Evolutionary conservation across 2,797 vertebrate genomes (phyloP), one percentile per base, ranked within the genome.

Genomic region (Botia almorhae): DNA sequence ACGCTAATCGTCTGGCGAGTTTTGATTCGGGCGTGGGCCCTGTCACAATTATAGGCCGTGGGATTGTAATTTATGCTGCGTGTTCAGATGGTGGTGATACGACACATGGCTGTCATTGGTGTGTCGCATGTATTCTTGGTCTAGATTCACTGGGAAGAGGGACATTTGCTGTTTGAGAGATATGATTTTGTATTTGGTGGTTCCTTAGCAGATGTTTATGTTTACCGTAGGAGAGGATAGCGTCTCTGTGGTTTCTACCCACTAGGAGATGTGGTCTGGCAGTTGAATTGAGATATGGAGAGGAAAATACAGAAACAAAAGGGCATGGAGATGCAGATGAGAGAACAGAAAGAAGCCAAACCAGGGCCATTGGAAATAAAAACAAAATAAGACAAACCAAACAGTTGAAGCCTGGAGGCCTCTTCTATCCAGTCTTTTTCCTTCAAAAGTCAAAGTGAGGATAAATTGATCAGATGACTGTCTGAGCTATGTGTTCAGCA

Each of bases 401-500:
- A 29, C 23, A 61, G 53, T 84, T 82, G 71, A 70, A 83, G 73
- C 86, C 74, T 73, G 50, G 77, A 69, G 56, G 58, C 36, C 50
- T 75, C 46, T 73, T n/a, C 16, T 76, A 36, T 76, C 26, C 51
- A 64, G 64, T 23, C 17, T 21, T 81, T 29, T 33, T n/a, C 50
- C 46, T 69, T 67, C 61, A 64, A 81, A 76, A 67, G 81, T 84
- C 80, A 81, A 73, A 69, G 23, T 69, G 60, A 33, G 48, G 68
- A 84, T 78, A 76, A 81, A 63, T 78, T 21, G 53, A 81, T 88
- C 82, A 85, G 73, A 86, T 85, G 85, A 84, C 86, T 74, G 80
- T 81, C 84, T 86, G 74, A 72, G 70, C 80, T 13, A 26, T 91
- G 89, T 87, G 56, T 91, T 90, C 85, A 84, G 89, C 92, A 91